phyloP scores from a whole-genome alignment of 2,113 vertebrate genomes.

The Atlantisia rogersi region DNA sequence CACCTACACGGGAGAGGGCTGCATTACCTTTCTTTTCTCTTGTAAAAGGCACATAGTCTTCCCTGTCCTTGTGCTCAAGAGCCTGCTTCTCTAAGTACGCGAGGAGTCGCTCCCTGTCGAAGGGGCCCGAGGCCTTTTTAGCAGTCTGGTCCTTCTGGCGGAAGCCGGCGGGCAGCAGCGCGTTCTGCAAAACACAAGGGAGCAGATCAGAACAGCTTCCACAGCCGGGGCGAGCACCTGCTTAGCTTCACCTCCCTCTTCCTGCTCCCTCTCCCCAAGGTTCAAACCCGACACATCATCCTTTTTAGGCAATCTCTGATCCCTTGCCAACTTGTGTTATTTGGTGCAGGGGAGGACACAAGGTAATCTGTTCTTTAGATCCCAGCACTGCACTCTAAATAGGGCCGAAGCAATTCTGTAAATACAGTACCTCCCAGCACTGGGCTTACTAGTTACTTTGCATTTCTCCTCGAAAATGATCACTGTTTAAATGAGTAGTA shows the following conservation, averaged over 20 bases:
- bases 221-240: not conserved
- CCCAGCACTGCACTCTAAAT: not conserved
- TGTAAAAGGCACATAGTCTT: slow-evolving; percentile 91
- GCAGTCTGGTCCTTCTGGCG: slow-evolving; percentile 95
- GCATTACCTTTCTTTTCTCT: slow-evolving; percentile 92
- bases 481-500: not conserved
- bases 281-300: not conserved
- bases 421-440: not conserved
- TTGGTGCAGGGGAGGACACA: not conserved
- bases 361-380: not conserved
- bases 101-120: slow-evolving; percentile 87
- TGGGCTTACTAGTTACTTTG: not conserved
- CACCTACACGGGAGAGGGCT: not conserved
- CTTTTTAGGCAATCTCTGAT: not conserved
- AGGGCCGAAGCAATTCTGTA: not conserved
- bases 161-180: slow-evolving; percentile 92
- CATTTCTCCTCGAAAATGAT: not conserved
- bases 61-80: slow-evolving; percentile 91
- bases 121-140: slow-evolving; percentile 85
- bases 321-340: not conserved
- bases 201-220: not conserved
- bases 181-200: slow-evolving; percentile 79
- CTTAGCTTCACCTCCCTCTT: not conserved
- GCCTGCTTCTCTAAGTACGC: slow-evolving; percentile 94
- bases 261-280: not conserved